A percentile compares a stretch with the other conserved stretches of the same genome.
Evolutionary conservation across 1,140 invertebrate species (phyloP).

Genomic region (Sarcophaga bullata): DNA sequence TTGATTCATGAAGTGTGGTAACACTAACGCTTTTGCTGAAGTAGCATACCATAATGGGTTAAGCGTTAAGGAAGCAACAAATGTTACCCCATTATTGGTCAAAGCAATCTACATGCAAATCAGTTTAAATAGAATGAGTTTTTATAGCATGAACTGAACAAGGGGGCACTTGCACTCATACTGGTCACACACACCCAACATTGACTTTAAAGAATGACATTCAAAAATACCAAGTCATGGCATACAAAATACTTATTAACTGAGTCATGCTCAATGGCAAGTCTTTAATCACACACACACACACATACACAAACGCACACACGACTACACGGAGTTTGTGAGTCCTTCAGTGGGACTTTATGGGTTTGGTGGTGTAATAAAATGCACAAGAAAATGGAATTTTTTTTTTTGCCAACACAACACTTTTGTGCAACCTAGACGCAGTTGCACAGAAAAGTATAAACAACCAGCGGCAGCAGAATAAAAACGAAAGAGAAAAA

Average conservation of each 20-base stretch:
- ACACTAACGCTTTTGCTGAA: too few relatives aligned
- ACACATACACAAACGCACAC: neutral
- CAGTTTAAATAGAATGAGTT: slow-evolving; percentile 12
- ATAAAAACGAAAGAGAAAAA: too few relatives aligned
- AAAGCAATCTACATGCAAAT: slow-evolving; percentile 12
- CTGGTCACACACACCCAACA: too few relatives aligned
- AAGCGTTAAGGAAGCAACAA: neutral
- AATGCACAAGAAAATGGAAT: neutral
- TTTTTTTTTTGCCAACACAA: neutral
- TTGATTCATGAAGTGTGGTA: too few relatives aligned
- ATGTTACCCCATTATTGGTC: slow-evolving; percentile 12
- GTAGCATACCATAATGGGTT: neutral
- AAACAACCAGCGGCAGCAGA: too few relatives aligned
- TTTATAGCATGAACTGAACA: neutral
- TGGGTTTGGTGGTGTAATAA: neutral
- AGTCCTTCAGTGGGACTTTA: neutral
- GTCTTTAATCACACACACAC: neutral
- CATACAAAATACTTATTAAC: neutral
- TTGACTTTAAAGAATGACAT: neutral
- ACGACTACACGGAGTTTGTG: neutral
- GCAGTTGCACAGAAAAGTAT: neutral
- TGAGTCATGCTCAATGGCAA: neutral
- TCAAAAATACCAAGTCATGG: neutral
- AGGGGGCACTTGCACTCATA: too few relatives aligned
- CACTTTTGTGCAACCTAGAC: neutral